Evolutionary conservation across 2,888 invertebrate genomes (phyloP).

Genomic region (Pinctada fucata): DNA sequence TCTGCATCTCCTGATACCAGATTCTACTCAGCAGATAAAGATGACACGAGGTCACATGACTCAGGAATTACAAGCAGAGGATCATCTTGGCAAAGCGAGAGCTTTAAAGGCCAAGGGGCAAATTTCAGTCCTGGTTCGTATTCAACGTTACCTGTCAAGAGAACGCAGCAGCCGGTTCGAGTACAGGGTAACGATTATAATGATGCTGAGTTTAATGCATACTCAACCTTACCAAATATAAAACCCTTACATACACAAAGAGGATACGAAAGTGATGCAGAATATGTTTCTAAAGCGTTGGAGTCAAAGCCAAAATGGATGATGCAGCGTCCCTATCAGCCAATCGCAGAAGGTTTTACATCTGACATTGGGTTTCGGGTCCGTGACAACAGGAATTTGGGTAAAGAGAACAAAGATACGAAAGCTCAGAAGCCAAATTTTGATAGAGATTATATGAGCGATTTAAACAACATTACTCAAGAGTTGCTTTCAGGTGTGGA

Average conservation of each 20-base stretch:
- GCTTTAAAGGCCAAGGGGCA: constrained; percentile 31
- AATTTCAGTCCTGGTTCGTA: constrained; percentile 54
- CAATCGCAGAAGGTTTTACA: constrained; percentile 26
- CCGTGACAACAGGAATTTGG: constrained; percentile 31
- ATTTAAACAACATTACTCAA: constrained; percentile 28
- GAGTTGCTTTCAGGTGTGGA: constrained; percentile 29
- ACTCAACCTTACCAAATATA: constrained; percentile 57
- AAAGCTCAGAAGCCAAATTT: constrained; percentile 20
- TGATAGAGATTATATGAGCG: constrained; percentile 36
- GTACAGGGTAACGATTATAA: constrained; percentile 21
- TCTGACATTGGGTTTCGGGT: constrained; percentile 37
- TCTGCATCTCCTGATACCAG: constrained; percentile 18
- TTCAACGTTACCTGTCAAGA: constrained; percentile 54
- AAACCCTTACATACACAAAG: constrained; percentile 50
- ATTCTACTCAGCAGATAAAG: constrained; percentile 28
- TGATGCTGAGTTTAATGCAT: constrained; percentile 45
- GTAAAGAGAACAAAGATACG: constrained; percentile 13
- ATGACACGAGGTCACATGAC: constrained; percentile 39
- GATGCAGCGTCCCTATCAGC: constrained; percentile 15
- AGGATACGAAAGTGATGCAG: constrained; percentile 40
- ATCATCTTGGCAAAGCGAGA: constrained; percentile 43
- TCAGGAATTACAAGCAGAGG: constrained; percentile 44
- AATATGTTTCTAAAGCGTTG: constrained; percentile 17
- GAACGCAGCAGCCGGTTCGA: constrained; percentile 18
- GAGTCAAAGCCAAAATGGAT: constrained; percentile 22